phyloP scores from a whole-genome alignment of 2,888 invertebrate genomes.

The Monopis laevigella region DNA sequence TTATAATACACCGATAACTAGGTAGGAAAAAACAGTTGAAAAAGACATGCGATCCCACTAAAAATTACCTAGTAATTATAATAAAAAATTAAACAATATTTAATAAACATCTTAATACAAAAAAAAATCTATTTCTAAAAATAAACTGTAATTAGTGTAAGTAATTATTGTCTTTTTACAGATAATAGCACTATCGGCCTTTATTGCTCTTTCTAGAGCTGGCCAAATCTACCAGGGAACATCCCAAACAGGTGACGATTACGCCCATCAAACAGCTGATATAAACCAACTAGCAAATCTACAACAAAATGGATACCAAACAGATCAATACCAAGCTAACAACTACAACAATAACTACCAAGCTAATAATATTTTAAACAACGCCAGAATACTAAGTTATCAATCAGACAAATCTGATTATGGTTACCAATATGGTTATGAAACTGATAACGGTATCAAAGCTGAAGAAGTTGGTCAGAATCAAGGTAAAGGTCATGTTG shows the following conservation, averaged over 20 bases:
- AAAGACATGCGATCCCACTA: too few relatives aligned
- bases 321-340: background rate
- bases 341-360: background rate
- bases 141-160: too few relatives aligned
- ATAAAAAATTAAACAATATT: too few relatives aligned
- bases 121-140: too few relatives aligned
- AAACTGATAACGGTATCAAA: conserved; percentile 73
- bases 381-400: conserved; percentile 37
- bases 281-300: too few relatives aligned
- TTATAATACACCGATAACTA: too few relatives aligned
- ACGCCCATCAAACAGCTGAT: background rate
- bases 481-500: conserved; percentile 33
- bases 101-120: too few relatives aligned
- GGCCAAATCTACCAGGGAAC: conserved; percentile 29
- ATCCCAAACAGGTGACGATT: conserved; percentile 4
- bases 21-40: too few relatives aligned
- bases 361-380: conserved; percentile 20
- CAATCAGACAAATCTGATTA: conserved; percentile 37
- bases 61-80: too few relatives aligned
- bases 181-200: conserved; percentile 32
- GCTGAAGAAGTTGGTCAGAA: conserved; percentile 55
- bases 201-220: conserved; percentile 39
- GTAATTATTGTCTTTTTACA: too few relatives aligned
- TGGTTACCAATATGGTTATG: conserved; percentile 57
- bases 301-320: background rate